A percentile compares a stretch with the other conserved stretches of the same genome.
phyloP scores from a whole-genome alignment of 2,888 invertebrate species.

The Eupithecia dodoneata region DNA sequence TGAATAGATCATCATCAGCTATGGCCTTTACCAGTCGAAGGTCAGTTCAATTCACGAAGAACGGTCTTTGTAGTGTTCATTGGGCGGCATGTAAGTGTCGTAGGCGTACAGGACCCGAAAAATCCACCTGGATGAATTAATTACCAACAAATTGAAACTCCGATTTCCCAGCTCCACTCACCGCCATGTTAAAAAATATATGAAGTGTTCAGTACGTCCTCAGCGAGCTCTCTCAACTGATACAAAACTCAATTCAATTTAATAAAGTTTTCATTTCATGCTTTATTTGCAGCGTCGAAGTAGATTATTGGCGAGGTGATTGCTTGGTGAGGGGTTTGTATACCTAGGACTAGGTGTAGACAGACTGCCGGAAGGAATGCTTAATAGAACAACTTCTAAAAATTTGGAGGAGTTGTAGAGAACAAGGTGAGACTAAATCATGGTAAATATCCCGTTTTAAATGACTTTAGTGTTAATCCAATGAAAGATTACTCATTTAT shows the following conservation, averaged over 20 bases:
- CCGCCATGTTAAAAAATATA: background rate
- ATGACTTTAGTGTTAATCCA: background rate
- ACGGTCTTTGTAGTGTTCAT: background rate
- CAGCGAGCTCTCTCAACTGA: conserved; percentile 9
- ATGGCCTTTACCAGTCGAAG: background rate
- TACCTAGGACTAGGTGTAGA: background rate
- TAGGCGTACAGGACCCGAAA: no score
- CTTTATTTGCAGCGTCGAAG: conserved; percentile 53
- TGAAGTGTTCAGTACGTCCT: conserved; percentile 6
- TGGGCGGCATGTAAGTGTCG: background rate
- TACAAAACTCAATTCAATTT: conserved; percentile 58
- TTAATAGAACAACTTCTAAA: background rate
- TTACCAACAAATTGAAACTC: background rate
- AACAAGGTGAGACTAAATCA: no score
- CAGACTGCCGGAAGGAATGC: background rate
- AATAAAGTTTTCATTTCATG: conserved; percentile 62
- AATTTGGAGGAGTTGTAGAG: background rate
- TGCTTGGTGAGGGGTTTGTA: background rate
- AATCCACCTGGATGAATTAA: background rate
- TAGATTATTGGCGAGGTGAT: conserved; percentile 34
- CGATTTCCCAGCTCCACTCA: background rate
- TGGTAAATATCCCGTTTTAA: no score
- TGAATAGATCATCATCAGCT: background rate
- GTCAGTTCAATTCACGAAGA: background rate
- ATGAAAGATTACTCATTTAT: background rate